phyloP scores from a whole-genome alignment of 2,113 vertebrate species.

The Heterotis niloticus region DNA sequence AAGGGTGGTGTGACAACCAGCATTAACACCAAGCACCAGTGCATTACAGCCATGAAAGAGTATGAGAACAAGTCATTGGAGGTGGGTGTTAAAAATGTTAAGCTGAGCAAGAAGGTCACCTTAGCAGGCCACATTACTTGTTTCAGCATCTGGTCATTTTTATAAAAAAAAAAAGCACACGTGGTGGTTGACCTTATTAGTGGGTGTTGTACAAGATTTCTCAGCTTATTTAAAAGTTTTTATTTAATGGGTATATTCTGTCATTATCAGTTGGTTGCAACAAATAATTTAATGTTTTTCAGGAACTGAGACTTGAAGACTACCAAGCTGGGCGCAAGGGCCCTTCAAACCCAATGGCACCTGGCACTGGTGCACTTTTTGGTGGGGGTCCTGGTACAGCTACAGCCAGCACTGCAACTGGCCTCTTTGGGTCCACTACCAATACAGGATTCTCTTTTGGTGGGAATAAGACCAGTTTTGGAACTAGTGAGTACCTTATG shows the following conservation, averaged over 20 bases:
- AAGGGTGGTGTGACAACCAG: constrained; percentile 91
- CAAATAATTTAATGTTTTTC: neutral
- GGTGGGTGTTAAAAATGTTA: constrained; percentile 53
- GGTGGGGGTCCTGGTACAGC: constrained; percentile 70
- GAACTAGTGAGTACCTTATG: constrained; percentile 68
- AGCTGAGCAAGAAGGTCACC: too few species aligned
- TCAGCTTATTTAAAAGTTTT: too few species aligned
- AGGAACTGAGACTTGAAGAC: constrained; percentile 88
- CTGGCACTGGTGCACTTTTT: constrained; percentile 68
- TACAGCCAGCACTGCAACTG: constrained; percentile 74
- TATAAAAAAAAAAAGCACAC: too few species aligned
- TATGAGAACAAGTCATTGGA: constrained; percentile 90
- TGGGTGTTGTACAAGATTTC: neutral
- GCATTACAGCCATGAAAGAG: constrained; percentile 98
- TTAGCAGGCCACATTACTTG: too few species aligned
- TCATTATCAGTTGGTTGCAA: neutral
- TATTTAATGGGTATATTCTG: too few species aligned
- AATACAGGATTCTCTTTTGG: constrained; percentile 84
- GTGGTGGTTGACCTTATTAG: neutral
- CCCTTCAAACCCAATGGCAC: constrained; percentile 79
- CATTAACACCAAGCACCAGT: constrained; percentile 97
- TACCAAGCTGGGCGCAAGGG: constrained; percentile 92
- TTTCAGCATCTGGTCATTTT: too few species aligned
- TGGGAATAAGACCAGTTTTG: constrained; percentile 82
- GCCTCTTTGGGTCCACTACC: constrained; percentile 82